Base-by-base conservation (phyloP, 2,888 invertebrate genomes). In the Cryptosula pallasiana region DNA sequence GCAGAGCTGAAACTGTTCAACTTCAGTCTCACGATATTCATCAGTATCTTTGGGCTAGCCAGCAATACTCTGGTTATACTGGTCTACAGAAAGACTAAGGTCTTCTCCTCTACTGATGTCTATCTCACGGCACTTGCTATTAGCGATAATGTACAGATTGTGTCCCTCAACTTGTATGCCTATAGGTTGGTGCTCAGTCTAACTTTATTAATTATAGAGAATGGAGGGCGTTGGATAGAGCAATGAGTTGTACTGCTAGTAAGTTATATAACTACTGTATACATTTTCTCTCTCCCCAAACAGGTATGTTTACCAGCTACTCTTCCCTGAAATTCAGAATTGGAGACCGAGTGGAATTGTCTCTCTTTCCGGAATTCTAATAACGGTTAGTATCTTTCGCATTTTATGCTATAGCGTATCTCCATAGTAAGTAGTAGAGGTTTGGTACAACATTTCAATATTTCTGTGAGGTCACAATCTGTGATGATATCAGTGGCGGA, bases 101-200 rank as follows among this genome's bases (percentile, higher is more conserved):
- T 13, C 9, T 34, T 63, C 32, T 63, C 63, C 5, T 63, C 63
- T 63, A 63, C 63, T 5, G 63, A 63, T 32, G 63, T 63, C 32
- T 63, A 63, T n/a, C n/a, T 63, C 29, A 63, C 63, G 13, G 27
- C 63, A 16, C 63, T 63, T 9, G 63, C 63, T 13, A 16, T 63
- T 32, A 63, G 63, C 32, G 63, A 63, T n/a, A 63, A 63, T 32
- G 27, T 63, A 27, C 63, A 63, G 32, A 63, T 63, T 25, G 3
- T 63, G 5, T 63, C 9, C 27, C 2, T 63, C 63, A 63, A 32
- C n/a, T 34, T 20, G 5, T 63, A 63, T 63, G 63, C 63, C n/a
- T 63, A 63, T 27, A 63, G 63, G 63, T 63, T 32, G 25, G 16
- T 55, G 23, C 25, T 55, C 13, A n/a, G n/a, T n/a, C n/a, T n/a